Evolutionary conservation across 2,797 vertebrate genomes (phyloP).

Genomic region (Potorous gilbertii): DNA sequence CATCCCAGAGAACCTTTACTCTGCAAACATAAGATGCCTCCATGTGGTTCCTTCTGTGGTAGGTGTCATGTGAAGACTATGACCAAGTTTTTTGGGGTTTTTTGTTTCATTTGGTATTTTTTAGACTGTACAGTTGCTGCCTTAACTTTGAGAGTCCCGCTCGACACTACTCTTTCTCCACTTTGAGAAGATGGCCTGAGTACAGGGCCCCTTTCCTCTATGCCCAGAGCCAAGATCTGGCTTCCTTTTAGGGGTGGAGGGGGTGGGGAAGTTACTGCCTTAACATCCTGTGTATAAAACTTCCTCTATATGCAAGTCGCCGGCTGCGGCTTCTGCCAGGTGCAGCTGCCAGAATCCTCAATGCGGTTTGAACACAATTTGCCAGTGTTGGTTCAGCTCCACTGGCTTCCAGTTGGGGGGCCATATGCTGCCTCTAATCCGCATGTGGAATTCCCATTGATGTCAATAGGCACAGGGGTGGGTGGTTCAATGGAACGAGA

Average conservation of each 20-base stretch:
- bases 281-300: constrained; percentile 75
- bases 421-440: constrained; percentile 73
- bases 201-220: constrained; percentile 21
- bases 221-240: constrained; percentile 50
- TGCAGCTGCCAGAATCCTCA: constrained; percentile 61
- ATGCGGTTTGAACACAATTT: constrained; percentile 80
- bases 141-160: neutral
- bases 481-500: constrained; percentile 44
- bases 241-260: constrained; percentile 11
- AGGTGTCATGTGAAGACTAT: neutral
- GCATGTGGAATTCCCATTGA: constrained; percentile 50
- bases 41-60: neutral
- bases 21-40: neutral
- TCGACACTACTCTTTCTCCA: constrained; percentile 22
- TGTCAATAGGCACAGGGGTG: constrained; percentile 60
- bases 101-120: neutral
- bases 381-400: constrained; percentile 81
- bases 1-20: neutral
- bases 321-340: constrained; percentile 67
- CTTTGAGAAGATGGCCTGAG: constrained; percentile 57
- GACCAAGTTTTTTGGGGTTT: neutral
- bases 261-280: constrained; percentile 2
- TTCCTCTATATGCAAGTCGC: constrained; percentile 68
- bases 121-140: neutral
- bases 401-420: constrained; percentile 76